Conservation (phyloP, 2,797 vertebrate species). For the Pseudotriccus pelzelni region DNA sequence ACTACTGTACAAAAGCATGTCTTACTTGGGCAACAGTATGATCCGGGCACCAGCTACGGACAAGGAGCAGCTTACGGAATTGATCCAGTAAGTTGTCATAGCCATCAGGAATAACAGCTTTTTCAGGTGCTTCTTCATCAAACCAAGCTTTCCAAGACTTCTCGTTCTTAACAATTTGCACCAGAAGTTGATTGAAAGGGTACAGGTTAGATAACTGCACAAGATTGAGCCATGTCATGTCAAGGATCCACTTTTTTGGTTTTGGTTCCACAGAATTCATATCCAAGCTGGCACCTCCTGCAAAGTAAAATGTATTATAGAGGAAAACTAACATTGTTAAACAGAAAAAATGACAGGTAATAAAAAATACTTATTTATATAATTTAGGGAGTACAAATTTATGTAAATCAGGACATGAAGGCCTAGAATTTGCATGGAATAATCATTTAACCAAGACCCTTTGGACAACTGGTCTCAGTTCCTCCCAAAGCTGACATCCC, state of each 20-base stretch:
- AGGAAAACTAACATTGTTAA: neutral
- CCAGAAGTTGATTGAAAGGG: slow-evolving; percentile 78
- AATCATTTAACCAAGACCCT: neutral
- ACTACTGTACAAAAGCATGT: neutral
- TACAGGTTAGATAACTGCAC: slow-evolving; percentile 80
- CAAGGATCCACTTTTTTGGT: slow-evolving; percentile 86
- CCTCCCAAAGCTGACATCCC: neutral
- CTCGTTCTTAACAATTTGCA: slow-evolving; percentile 80
- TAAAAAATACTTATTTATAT: neutral
- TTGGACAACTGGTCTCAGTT: neutral
- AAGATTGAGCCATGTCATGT: slow-evolving; percentile 86
- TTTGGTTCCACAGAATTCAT: slow-evolving; percentile 85
- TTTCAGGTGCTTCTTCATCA: slow-evolving; percentile 81
- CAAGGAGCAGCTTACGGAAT: slow-evolving; percentile 83
- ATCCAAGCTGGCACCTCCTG: slow-evolving; percentile 84
- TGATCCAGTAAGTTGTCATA: slow-evolving; percentile 80
- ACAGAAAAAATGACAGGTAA: neutral
- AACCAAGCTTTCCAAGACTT: slow-evolving; percentile 85
- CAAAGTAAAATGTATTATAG: neutral
- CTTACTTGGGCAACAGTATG: slow-evolving; percentile 82
- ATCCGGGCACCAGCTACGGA: slow-evolving; percentile 86
- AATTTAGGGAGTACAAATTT: neutral
- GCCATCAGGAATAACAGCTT: slow-evolving; percentile 78
- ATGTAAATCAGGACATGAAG: neutral
- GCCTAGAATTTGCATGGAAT: neutral